Conservation (phyloP, 2,888 invertebrate genomes). For the Eilema griseolum region DNA sequence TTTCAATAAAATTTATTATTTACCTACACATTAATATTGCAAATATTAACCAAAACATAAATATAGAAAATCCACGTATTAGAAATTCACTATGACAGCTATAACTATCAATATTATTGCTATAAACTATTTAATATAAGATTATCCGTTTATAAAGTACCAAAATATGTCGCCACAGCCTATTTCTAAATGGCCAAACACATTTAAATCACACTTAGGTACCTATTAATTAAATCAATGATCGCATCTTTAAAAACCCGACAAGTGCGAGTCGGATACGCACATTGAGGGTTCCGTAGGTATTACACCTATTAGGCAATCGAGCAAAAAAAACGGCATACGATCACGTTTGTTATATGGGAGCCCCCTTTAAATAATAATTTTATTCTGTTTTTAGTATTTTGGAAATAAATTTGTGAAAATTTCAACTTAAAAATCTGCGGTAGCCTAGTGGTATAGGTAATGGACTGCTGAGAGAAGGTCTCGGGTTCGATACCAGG, state of each 20-base stretch:
- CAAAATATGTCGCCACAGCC: not conserved
- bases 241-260: conserved; percentile 3
- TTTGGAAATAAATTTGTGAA: too few relatives aligned
- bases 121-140: not conserved
- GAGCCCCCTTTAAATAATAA: too few relatives aligned
- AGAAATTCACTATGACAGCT: not conserved
- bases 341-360: too few relatives aligned
- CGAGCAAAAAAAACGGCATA: too few relatives aligned
- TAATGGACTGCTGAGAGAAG: too few relatives aligned
- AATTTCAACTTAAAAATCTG: too few relatives aligned
- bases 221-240: conserved; percentile 18
- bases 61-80: not conserved
- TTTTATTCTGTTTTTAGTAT: too few relatives aligned
- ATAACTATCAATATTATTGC: not conserved
- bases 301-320: too few relatives aligned
- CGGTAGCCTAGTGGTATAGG: too few relatives aligned
- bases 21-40: too few relatives aligned
- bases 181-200: not conserved
- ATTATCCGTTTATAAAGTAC: not conserved
- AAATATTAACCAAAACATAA: not conserved
- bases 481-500: too few relatives aligned
- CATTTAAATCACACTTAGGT: conserved; percentile 19
- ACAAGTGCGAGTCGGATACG: not conserved
- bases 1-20: too few relatives aligned
- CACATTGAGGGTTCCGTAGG: not conserved